Percentiles rank a stretch among this genome's conserved stretches.
These are phyloP conservation scores for Cerceris ruficornis DNA, from an alignment of 2,888 invertebrate genomes.

Conservation along the genomic window DNA sequence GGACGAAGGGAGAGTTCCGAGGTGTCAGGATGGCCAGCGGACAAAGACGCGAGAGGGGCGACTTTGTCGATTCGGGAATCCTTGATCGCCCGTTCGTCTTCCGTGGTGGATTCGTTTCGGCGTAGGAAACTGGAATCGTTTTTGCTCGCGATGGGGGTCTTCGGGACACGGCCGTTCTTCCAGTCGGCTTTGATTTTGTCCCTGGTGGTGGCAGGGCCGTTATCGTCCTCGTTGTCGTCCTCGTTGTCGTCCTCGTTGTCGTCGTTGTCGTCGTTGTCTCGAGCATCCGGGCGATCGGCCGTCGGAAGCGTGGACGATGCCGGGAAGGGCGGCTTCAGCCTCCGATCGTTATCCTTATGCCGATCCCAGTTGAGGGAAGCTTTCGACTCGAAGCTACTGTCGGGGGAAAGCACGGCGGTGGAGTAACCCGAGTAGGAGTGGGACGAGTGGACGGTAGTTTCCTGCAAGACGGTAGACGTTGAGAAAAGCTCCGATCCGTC, in stretches of 20 bases:
- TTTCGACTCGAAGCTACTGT: constrained; percentile 65
- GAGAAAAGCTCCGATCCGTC: neutral
- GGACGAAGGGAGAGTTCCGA: neutral
- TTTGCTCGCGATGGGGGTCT: too few relatives aligned
- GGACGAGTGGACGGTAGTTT: constrained; percentile 22
- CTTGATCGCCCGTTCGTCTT: too few relatives aligned
- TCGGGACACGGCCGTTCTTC: too few relatives aligned
- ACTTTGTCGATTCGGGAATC: too few relatives aligned
- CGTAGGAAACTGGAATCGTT: too few relatives aligned
- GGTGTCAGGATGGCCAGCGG: too few relatives aligned
- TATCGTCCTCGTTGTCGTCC: neutral
- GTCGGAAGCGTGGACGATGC: neutral
- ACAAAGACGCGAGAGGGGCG: too few relatives aligned
- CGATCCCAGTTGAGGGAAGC: neutral
- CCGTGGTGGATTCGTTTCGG: too few relatives aligned
- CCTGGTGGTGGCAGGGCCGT: too few relatives aligned
- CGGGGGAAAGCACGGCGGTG: constrained; percentile 65
- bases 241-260: neutral
- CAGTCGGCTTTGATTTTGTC: too few relatives aligned
- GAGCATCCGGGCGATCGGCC: neutral
- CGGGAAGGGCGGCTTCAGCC: too few relatives aligned
- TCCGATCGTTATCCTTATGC: too few relatives aligned
- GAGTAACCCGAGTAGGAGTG: constrained; percentile 57
- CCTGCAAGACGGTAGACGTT: neutral
- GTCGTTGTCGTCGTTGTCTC: neutral